Base-by-base conservation (phyloP, 2,888 invertebrate genomes). In the Chrysodeixis includens region DNA sequence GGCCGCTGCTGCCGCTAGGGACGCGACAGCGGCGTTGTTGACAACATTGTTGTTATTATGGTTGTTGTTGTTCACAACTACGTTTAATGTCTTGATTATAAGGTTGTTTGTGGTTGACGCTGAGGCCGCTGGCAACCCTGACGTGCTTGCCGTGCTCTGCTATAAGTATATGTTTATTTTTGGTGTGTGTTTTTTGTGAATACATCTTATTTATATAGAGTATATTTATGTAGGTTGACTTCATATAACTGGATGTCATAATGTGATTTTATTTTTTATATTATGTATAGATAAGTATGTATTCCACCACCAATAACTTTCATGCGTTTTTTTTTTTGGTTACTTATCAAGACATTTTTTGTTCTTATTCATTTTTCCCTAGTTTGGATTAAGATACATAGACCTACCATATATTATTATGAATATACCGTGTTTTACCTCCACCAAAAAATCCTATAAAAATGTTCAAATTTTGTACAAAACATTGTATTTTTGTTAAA, bases 1-100 rank as follows among this genome's bases (percentile, higher is more conserved):
- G 1, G 95, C 95, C 0, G 95, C 95, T 6, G 94, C 95, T 10
- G 95, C 94, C 1, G 95, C 95, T 54, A 95, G 86, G 0, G 95
- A 93, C 1, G 95, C 95, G 14, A 95, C 95, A 57, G 94, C 92
- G 69, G 95, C 94, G 86, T 95, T 93, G 88, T 95, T 95, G 75
- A 95, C 91, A 30, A 95, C 93, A 69, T 95, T 95, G 85, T 95
- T 93, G 90, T 95, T 93, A 88, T 94, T 92, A 84, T 95, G 93
- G 82, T 95, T 93, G 88, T 95, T 93, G 92, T 95, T 95, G 86
- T 94, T 95, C 59, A 93, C 96, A 74, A 95, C 95, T 84, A 94
- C 95, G 83, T 93, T 95, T 61, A 94, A 83, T 74, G 93, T 95
- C 91, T 94, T 95, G 91, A 94, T 95, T 80, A 94, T 93, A 73